Evolutionary conservation across 1,140 invertebrate genomes (phyloP).

Genomic region (Rhyacophila brunnea): DNA sequence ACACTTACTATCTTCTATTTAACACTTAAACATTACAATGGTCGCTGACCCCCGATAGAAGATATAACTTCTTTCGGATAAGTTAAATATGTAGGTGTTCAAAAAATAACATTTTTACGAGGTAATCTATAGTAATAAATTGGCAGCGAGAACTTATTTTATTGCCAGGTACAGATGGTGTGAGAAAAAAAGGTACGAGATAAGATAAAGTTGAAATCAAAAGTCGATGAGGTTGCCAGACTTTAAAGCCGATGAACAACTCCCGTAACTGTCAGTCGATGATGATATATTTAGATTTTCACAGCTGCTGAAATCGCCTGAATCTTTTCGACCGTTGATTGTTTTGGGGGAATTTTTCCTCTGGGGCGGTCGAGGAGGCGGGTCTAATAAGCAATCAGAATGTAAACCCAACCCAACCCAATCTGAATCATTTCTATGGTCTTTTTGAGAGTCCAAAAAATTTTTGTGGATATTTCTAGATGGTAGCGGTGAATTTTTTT

Average conservation of each 20-base stretch:
- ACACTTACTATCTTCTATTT: no score
- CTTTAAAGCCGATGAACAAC: no score
- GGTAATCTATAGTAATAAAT: no score
- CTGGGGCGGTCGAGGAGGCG: slow-evolving; percentile 27
- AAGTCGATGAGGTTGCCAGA: background rate
- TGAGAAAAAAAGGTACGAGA: no score
- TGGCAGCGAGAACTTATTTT: no score
- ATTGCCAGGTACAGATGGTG: no score
- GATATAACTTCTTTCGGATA: no score
- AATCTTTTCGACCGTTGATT: slow-evolving; percentile 2
- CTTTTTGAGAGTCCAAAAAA: background rate
- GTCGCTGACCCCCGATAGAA: no score
- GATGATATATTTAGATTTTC: background rate
- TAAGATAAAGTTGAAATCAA: background rate
- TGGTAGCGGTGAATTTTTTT: slow-evolving; percentile 43
- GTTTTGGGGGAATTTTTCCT: slow-evolving; percentile 28
- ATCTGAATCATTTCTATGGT: slow-evolving; percentile 11
- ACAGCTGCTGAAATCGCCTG: background rate
- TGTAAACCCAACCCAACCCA: slow-evolving; percentile 6
- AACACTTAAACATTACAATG: no score
- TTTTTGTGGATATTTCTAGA: slow-evolving; percentile 26
- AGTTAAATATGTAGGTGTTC: no score
- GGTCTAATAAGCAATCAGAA: slow-evolving; percentile 12
- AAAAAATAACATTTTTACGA: no score
- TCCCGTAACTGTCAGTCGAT: no score